Percentiles rank a stretch among this genome's conserved stretches.
Conservation (phyloP, 2,113 vertebrate genomes). For the Chaetops frenatus region DNA sequence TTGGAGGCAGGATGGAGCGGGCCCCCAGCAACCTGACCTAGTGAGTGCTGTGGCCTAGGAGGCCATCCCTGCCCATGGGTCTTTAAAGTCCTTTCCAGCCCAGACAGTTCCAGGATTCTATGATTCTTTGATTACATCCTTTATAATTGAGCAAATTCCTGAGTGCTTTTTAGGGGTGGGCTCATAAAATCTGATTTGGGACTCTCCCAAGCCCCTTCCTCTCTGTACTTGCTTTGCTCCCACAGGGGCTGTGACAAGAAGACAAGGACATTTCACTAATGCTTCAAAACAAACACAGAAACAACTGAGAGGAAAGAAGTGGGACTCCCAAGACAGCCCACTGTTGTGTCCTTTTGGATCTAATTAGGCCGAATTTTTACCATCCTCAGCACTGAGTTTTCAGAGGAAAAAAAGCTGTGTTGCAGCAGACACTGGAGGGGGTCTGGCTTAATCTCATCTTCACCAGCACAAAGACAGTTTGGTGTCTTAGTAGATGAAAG, state of each 20-base stretch:
- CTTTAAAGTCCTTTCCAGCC: not conserved
- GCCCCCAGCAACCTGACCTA: not conserved
- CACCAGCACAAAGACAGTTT: not conserved
- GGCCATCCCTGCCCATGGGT: not conserved
- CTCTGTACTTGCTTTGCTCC: not conserved
- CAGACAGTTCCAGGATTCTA: not conserved
- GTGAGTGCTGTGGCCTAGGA: no score
- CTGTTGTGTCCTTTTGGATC: not conserved
- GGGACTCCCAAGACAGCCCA: not conserved
- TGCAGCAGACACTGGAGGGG: not conserved
- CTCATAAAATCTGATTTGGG: not conserved
- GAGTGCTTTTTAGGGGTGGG: not conserved
- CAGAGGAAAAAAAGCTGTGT: not conserved
- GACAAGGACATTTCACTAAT: not conserved
- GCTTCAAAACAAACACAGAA: not conserved
- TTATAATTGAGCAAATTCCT: not conserved
- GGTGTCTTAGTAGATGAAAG: not conserved
- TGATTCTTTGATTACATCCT: not conserved
- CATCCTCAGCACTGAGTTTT: not conserved
- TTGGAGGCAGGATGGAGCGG: not conserved
- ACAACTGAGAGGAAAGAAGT: not conserved
- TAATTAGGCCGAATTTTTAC: not conserved
- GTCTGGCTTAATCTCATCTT: not conserved
- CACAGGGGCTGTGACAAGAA: fast-evolving
- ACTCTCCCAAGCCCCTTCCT: not conserved